Evolutionary conservation across 2,113 vertebrate genomes (phyloP).

Genomic region (Tapirus terrestris): DNA sequence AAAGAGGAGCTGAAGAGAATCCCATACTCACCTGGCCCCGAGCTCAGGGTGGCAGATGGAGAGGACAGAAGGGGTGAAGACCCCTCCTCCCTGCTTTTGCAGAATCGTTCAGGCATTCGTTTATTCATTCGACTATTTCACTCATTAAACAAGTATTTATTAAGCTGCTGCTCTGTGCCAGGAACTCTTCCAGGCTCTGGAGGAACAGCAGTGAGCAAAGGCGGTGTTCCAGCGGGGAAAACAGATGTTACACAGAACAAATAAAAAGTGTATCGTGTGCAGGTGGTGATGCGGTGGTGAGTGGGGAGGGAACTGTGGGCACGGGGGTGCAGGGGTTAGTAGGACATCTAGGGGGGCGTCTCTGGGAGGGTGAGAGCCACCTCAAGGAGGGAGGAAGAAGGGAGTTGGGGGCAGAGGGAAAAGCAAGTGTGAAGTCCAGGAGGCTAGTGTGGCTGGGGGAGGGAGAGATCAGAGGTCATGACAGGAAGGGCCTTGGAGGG

Average conservation of each 20-base stretch:
- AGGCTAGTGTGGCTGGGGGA: background rate
- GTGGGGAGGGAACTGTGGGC: background rate
- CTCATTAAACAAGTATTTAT: background rate
- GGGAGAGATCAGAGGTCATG: too few species aligned
- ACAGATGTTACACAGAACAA: background rate
- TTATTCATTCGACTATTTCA: background rate
- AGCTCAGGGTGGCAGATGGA: background rate
- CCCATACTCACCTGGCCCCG: background rate
- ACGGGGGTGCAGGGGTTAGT: rapidly evolving
- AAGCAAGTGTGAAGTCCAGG: background rate
- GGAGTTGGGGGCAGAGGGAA: background rate
- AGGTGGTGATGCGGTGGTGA: background rate
- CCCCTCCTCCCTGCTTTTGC: background rate
- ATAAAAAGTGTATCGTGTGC: rapidly evolving
- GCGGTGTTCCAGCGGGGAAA: background rate
- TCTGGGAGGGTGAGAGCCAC: background rate
- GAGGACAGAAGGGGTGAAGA: background rate
- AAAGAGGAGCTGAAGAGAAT: rapidly evolving
- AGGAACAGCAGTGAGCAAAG: background rate
- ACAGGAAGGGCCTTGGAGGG: background rate
- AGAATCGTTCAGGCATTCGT: background rate
- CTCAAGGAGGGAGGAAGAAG: background rate
- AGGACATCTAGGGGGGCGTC: background rate
- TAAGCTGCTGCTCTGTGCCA: background rate
- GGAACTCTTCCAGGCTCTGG: background rate